Percentiles rank a stretch among this genome's conserved stretches.
These are phyloP conservation scores for Galago senegalensis DNA, from an alignment of 2,797 vertebrate genomes.

Conservation along the genomic window DNA sequence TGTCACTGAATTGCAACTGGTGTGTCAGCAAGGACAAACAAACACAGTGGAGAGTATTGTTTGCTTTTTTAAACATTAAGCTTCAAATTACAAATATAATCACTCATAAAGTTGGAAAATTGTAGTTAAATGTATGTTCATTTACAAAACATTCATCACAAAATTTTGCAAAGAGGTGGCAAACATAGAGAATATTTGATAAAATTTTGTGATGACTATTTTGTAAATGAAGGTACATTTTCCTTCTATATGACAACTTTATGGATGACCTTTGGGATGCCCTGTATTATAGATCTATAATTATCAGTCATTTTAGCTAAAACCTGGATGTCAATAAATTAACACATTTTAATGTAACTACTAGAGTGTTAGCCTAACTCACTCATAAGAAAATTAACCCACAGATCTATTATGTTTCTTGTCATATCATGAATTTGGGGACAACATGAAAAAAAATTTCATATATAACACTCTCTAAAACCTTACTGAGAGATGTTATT, in stretches of 20 bases:
- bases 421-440: background rate
- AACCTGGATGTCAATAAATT: background rate
- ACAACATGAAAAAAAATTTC: background rate
- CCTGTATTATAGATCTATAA: background rate
- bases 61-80: slow-evolving; percentile 34
- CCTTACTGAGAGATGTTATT: background rate
- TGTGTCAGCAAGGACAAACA: slow-evolving; percentile 4
- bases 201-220: too few relatives aligned
- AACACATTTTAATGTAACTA: background rate
- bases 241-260: too few relatives aligned
- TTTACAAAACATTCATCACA: too few relatives aligned
- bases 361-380: background rate
- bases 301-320: slow-evolving; percentile 27
- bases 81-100: background rate
- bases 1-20: background rate
- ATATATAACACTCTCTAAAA: slow-evolving; percentile 31
- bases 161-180: too few relatives aligned
- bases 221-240: too few relatives aligned
- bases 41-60: background rate
- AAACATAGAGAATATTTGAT: too few relatives aligned
- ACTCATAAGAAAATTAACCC: background rate
- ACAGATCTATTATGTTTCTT: background rate
- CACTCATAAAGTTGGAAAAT: too few relatives aligned
- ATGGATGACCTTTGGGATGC: too few relatives aligned
- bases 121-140: too few relatives aligned